Evolutionary conservation across 2,888 invertebrate species (phyloP).

Genomic region (Parelbella ahira): DNA sequence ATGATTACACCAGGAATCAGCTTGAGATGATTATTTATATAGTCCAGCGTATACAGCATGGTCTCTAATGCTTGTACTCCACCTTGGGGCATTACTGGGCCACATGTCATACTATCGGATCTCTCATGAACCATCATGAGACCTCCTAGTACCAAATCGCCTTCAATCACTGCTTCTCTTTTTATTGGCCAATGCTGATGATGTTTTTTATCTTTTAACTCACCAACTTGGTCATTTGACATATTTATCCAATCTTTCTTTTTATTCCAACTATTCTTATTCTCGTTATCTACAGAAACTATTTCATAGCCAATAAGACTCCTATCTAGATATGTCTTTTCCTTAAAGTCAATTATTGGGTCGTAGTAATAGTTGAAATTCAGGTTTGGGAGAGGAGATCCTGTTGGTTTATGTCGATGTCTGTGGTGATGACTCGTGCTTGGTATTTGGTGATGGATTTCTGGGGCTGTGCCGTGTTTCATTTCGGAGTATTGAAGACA

Average conservation of each 20-base stretch:
- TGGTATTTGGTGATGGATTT: slow-evolving; percentile 41
- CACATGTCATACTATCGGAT: slow-evolving; percentile 92
- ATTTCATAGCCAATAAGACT: slow-evolving; percentile 40
- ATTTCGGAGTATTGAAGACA: slow-evolving; percentile 53
- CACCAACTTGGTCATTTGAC: slow-evolving; percentile 63
- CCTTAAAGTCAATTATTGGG: slow-evolving; percentile 42
- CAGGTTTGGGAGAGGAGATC: slow-evolving; percentile 30
- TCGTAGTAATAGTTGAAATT: slow-evolving; percentile 33
- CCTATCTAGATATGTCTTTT: slow-evolving; percentile 43
- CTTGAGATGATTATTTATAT: slow-evolving; percentile 83
- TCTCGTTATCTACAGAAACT: slow-evolving; percentile 39
- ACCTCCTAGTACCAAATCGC: slow-evolving; percentile 93
- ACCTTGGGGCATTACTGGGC: slow-evolving; percentile 96
- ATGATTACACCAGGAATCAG: slow-evolving; percentile 88
- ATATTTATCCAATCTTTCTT: slow-evolving; percentile 57
- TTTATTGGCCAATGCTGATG: slow-evolving; percentile 88
- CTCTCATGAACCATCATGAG: slow-evolving; percentile 96
- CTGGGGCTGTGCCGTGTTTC: slow-evolving; percentile 42
- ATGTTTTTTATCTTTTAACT: slow-evolving; percentile 62
- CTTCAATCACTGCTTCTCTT: slow-evolving; percentile 92
- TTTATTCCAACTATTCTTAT: slow-evolving; percentile 31
- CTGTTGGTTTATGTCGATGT: slow-evolving; percentile 57
- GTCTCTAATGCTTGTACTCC: slow-evolving; percentile 93
- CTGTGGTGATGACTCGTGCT: slow-evolving; percentile 55
- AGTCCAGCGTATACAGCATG: slow-evolving; percentile 94